A percentile compares a stretch with the other conserved stretches of the same genome.
phyloP scores from a whole-genome alignment of 2,888 invertebrate genomes.

The Formica aserva region DNA sequence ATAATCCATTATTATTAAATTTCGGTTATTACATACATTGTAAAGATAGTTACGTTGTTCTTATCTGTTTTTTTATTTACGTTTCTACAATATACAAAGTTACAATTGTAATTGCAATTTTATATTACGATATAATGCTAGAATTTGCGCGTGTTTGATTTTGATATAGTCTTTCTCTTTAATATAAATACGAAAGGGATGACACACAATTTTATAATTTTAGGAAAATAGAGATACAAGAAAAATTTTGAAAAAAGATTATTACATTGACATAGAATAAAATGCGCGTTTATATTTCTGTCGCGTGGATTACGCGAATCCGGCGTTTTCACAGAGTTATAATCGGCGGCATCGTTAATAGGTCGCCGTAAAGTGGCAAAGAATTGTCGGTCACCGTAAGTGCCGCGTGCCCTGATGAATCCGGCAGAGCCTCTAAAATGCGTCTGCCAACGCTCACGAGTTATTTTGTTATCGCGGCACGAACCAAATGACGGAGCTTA shows the following conservation, averaged over 20 bases:
- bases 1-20: background rate
- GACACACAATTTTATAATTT: background rate
- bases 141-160: background rate
- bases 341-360: conserved; percentile 70
- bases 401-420: conserved; percentile 71
- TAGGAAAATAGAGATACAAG: background rate
- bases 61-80: background rate
- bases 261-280: background rate
- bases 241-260: background rate
- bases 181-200: background rate
- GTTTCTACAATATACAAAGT: background rate
- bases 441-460: conserved; percentile 67
- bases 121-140: background rate
- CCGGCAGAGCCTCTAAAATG: conserved; percentile 74
- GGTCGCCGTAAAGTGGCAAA: conserved; percentile 68
- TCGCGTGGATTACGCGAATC: conserved; percentile 35
- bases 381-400: conserved; percentile 66
- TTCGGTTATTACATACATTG: background rate
- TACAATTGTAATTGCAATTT: background rate
- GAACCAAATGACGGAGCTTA: conserved; percentile 81
- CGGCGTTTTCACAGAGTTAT: conserved; percentile 57
- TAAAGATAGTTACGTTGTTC: background rate
- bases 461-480: conserved; percentile 79
- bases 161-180: background rate
- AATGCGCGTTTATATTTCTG: background rate